Evolutionary conservation across 2,113 vertebrate genomes (phyloP).

Genomic region (Oceanites oceanicus): DNA sequence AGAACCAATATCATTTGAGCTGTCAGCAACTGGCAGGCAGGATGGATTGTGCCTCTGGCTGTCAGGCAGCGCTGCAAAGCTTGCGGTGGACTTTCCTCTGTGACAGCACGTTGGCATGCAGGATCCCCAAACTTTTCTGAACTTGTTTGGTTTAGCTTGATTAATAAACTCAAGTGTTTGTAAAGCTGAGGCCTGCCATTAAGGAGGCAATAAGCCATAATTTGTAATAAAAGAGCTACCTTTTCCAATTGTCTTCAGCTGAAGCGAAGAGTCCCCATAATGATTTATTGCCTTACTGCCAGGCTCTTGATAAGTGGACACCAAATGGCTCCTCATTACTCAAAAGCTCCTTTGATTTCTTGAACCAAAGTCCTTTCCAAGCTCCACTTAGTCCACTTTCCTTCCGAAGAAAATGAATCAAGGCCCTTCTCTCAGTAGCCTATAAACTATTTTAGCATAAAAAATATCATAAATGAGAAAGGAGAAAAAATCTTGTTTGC

Average conservation of each 20-base stretch:
- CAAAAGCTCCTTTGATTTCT: constrained; percentile 80
- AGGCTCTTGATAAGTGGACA: constrained; percentile 80
- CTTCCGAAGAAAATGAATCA: constrained; percentile 80
- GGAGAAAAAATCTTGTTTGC: constrained; percentile 84
- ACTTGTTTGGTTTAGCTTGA: constrained; percentile 34
- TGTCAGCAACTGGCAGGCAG: constrained; percentile 20
- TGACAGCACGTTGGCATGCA: background rate
- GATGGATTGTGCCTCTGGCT: constrained; percentile 1
- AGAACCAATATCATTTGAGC: constrained; percentile 7
- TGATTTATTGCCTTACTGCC: constrained; percentile 84
- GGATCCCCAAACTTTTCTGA: background rate
- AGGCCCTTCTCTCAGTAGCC: constrained; percentile 70
- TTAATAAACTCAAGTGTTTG: constrained; percentile 63
- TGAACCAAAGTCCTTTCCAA: constrained; percentile 77
- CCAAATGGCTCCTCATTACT: constrained; percentile 85
- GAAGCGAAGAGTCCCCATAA: constrained; percentile 72
- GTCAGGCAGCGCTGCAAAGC: background rate
- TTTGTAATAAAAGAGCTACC: constrained; percentile 83
- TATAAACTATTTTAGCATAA: constrained; percentile 86
- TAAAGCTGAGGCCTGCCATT: constrained; percentile 71
- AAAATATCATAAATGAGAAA: constrained; percentile 84
- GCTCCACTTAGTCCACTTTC: constrained; percentile 74
- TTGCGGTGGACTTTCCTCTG: background rate
- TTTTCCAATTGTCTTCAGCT: constrained; percentile 72
- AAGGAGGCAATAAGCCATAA: constrained; percentile 79